A percentile compares a stretch with the other conserved stretches of the same genome.
Evolutionary conservation across 2,797 vertebrate species (phyloP).

Genomic region (Cephalopachus bancanus): DNA sequence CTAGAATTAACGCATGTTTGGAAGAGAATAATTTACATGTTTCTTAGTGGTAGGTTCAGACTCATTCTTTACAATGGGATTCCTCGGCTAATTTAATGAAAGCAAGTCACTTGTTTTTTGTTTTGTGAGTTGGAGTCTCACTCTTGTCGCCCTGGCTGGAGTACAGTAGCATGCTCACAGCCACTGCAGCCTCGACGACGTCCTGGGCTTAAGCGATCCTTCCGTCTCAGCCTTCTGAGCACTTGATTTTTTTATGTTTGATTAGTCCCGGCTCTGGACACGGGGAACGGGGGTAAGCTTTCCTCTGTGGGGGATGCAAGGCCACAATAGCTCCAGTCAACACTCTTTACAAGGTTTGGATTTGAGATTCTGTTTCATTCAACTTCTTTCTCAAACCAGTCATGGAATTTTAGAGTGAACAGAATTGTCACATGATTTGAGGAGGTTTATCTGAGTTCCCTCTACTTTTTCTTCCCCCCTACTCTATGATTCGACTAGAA

Average conservation of each 20-base stretch:
- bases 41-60: conserved; percentile 17
- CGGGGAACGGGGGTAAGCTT: background rate
- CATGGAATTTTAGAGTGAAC: background rate
- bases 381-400: background rate
- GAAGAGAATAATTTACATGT: conserved; percentile 15
- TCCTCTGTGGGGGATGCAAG: background rate
- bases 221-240: too few relatives aligned
- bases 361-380: conserved; percentile 18
- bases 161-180: too few relatives aligned
- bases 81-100: conserved; percentile 45
- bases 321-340: background rate
- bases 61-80: conserved; percentile 30
- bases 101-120: background rate
- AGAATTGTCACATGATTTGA: background rate
- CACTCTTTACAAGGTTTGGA: background rate
- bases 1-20: conserved; percentile 59
- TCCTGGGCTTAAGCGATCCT: too few relatives aligned
- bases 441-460: background rate
- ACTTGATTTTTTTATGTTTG: background rate
- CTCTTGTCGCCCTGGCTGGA: too few relatives aligned
- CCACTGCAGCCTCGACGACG: too few relatives aligned
- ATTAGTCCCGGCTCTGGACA: background rate
- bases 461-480: background rate
- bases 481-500: background rate
- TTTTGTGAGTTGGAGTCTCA: too few relatives aligned